Percentiles rank a stretch among this genome's conserved stretches.
These are phyloP conservation scores for Cylloceria caligata DNA, from an alignment of 2,888 invertebrate species.

Conservation along the genomic window DNA sequence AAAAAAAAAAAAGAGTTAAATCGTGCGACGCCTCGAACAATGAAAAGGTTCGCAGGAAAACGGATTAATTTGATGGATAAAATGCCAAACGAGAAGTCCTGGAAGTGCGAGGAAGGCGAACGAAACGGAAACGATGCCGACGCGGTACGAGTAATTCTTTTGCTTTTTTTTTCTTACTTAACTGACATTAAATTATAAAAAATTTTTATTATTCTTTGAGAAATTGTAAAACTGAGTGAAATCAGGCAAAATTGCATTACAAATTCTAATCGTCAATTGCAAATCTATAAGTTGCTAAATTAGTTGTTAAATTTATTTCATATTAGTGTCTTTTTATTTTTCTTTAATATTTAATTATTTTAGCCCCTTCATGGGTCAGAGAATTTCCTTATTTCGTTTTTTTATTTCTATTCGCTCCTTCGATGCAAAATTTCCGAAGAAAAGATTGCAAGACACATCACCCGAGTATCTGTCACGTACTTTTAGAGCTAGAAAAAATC, in stretches of 20 bases:
- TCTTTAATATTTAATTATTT: not conserved
- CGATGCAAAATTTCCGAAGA: not conserved
- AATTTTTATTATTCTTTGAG: too few relatives aligned
- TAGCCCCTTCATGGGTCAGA: not conserved
- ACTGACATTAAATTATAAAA: too few relatives aligned
- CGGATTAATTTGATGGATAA: constrained; percentile 37
- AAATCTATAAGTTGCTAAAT: too few relatives aligned
- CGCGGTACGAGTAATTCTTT: constrained; percentile 55
- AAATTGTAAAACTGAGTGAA: too few relatives aligned
- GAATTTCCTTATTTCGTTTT: not conserved
- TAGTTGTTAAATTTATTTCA: too few relatives aligned
- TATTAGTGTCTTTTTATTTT: not conserved
- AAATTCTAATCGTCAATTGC: too few relatives aligned
- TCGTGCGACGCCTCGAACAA: not conserved
- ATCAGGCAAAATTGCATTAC: too few relatives aligned
- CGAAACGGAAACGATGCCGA: constrained; percentile 67
- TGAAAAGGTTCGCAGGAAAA: constrained; percentile 37
- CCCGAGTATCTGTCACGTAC: not conserved
- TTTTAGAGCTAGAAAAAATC: constrained; percentile 18
- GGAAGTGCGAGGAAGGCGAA: constrained; percentile 62
- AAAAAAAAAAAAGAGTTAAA: too few relatives aligned
- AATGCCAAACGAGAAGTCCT: constrained; percentile 57
- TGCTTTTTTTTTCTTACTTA: constrained; percentile 32
- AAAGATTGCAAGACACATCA: not conserved
- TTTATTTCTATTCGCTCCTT: not conserved